Base-by-base conservation (phyloP, 2,113 vertebrate species). In the Xenus cinereus region DNA sequence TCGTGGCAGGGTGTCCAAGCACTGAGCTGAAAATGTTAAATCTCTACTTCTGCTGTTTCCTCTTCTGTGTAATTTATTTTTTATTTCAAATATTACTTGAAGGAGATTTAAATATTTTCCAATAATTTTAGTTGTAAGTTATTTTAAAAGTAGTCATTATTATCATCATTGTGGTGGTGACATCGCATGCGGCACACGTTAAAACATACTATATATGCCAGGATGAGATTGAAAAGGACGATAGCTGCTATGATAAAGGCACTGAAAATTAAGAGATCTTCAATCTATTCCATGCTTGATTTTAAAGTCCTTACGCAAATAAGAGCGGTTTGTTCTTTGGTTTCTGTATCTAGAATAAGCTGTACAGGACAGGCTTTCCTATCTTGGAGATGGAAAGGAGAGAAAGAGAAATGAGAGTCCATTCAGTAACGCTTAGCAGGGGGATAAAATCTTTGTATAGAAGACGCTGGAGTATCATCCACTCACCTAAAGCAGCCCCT, bases 151-250 rank as follows among this genome's bases (percentile, higher is more conserved):
- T 27, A 72, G 17, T 30, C 30, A 30, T 9, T 22, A 19, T 30
- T 4, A 11, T 59, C 5, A 12, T 20, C 50, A 32, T 3, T 21
- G 10, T 51, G 19, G 11, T 56, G 54, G 18, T 78, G 78, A 51
- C 30, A 32, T 4, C 1, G 1, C 9, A 60, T 0, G 2, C 18
- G 13, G 66, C 51, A 35, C 3, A 2, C 26, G 68, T 64, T 48
- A 51, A 84, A 83, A 56, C 14, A 19, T 6, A 14, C 19, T 86
- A 39, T 46, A 88, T 60, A n/a, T 39, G 64, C 41, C 20, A 53
- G 66, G 45, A 28, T 39, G 41, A 63, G 50, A 14, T 1, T 56
- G 26, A 35, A 84, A 46, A 64, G 23, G 27, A 51, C 60, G 27
- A 46, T 5, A 57, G 39, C 17, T 87, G 60, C 57, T 50, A 7